phyloP scores from a whole-genome alignment of 1,140 invertebrate species.

The Panagrolaimus sp. region DNA sequence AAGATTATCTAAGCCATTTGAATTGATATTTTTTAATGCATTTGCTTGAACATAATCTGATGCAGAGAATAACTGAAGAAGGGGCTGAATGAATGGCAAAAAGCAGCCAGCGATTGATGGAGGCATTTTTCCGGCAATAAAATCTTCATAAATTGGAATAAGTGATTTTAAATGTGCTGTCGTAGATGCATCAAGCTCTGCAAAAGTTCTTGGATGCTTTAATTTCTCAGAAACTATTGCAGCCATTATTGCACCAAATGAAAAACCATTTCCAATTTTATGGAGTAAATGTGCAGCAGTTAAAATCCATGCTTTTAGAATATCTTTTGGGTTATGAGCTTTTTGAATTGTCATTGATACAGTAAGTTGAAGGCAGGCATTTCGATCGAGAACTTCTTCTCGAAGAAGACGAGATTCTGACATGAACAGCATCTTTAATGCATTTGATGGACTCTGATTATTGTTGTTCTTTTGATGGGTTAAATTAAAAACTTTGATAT shows the following conservation, averaged over 20 bases:
- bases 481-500: conserved; percentile 4
- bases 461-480: neutral
- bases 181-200: neutral
- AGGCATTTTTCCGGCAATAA: neutral
- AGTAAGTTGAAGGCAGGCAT: neutral
- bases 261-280: conserved; percentile 9
- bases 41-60: conserved; percentile 1
- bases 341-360: neutral
- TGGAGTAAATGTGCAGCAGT: neutral
- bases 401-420: neutral
- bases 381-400: conserved; percentile 7
- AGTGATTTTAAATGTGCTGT: neutral
- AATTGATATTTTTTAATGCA: neutral
- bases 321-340: neutral
- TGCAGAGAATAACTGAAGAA: conserved; percentile 9
- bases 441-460: neutral
- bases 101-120: neutral
- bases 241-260: neutral
- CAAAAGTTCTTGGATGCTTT: neutral
- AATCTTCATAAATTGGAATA: conserved; percentile 12
- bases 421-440: neutral
- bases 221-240: neutral
- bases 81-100: conserved; percentile 13
- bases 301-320: neutral
- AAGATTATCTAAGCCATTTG: neutral